Evolutionary conservation across 2,888 invertebrate species (phyloP).

Genomic region (Hydrotaea diabolus): DNA sequence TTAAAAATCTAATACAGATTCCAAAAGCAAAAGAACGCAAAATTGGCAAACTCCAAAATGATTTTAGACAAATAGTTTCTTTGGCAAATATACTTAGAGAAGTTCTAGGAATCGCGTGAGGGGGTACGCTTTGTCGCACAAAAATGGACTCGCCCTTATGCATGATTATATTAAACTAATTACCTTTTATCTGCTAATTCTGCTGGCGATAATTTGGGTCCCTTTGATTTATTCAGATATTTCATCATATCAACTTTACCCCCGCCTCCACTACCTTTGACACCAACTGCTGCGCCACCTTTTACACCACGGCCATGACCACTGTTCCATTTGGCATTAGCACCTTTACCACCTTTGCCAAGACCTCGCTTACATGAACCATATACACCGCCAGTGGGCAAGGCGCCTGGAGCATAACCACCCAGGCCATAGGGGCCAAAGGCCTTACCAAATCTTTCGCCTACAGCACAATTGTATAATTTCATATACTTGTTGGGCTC

Average conservation of each 20-base stretch:
- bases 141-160: too few relatives aligned
- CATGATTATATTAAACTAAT: neutral
- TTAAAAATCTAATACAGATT: too few relatives aligned
- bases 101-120: too few relatives aligned
- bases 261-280: neutral
- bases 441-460: constrained; percentile 70
- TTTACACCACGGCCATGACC: constrained; percentile 31
- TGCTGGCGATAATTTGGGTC: constrained; percentile 54
- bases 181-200: constrained; percentile 65
- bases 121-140: too few relatives aligned
- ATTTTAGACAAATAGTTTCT: too few relatives aligned
- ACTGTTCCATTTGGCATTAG: constrained; percentile 17
- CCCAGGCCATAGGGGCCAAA: constrained; percentile 57
- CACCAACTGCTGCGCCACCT: constrained; percentile 33
- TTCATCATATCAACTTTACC: constrained; percentile 68
- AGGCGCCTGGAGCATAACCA: constrained; percentile 56
- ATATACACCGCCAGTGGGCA: constrained; percentile 35
- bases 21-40: too few relatives aligned
- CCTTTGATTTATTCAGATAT: constrained; percentile 67
- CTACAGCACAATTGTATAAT: constrained; percentile 73
- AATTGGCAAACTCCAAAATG: too few relatives aligned
- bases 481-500: constrained; percentile 74
- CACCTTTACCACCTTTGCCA: constrained; percentile 59
- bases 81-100: too few relatives aligned
- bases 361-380: constrained; percentile 26